Conservation (phyloP, 2,888 invertebrate genomes). For the Pseudococcus viburni region DNA sequence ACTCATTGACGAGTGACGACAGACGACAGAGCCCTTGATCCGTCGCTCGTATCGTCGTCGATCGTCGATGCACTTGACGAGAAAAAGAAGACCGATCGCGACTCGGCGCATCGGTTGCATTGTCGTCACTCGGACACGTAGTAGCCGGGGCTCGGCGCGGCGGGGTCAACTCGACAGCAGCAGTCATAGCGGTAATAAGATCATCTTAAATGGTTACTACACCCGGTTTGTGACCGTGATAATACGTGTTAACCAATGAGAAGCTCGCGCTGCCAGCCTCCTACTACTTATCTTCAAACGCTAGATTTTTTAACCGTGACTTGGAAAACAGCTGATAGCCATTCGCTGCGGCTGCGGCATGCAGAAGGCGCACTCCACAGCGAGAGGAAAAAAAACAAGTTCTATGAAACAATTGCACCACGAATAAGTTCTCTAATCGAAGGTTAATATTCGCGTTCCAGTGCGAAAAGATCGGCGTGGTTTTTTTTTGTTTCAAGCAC, state of each 20-base stretch:
- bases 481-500: neutral
- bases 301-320: slow-evolving; percentile 48
- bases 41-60: too few species aligned
- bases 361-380: neutral
- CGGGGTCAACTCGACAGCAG: neutral
- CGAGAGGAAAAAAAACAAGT: slow-evolving; percentile 52
- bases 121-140: neutral
- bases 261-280: slow-evolving; percentile 42
- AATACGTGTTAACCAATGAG: slow-evolving; percentile 47
- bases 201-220: slow-evolving; percentile 50
- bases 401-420: slow-evolving; percentile 57
- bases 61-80: too few species aligned
- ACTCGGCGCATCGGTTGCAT: neutral
- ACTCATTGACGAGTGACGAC: too few species aligned
- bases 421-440: slow-evolving; percentile 54
- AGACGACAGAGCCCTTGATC: too few species aligned
- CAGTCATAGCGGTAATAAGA: slow-evolving; percentile 44
- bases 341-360: neutral
- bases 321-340: slow-evolving; percentile 58
- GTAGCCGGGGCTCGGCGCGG: neutral
- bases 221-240: slow-evolving; percentile 55
- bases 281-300: slow-evolving; percentile 34
- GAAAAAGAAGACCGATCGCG: too few species aligned
- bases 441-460: slow-evolving; percentile 53
- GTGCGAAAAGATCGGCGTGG: slow-evolving; percentile 28